phyloP scores from a whole-genome alignment of 2,888 invertebrate genomes.

The Eupeodes latifasciatus region DNA sequence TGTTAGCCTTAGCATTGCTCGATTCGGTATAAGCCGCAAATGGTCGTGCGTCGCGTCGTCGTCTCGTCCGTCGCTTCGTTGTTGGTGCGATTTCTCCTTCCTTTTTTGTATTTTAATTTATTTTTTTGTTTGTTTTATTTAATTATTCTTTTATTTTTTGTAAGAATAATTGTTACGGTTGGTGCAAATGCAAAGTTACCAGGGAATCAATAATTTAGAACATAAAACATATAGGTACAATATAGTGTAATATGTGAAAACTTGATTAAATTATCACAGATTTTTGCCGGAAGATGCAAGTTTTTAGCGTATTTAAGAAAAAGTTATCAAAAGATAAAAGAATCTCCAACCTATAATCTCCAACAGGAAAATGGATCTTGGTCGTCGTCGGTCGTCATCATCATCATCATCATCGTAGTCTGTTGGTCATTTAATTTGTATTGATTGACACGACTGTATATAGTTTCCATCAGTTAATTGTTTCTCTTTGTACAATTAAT shows the following conservation, averaged over 20 bases:
- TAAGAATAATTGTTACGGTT: constrained; percentile 11
- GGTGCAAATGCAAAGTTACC: constrained; percentile 52
- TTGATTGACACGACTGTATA: constrained; percentile 68
- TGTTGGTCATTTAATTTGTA: constrained; percentile 57
- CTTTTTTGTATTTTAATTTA: constrained; percentile 60
- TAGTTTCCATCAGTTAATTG: constrained; percentile 55
- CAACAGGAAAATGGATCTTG: constrained; percentile 25
- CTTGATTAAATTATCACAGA: constrained; percentile 25
- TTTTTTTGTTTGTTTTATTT: constrained; percentile 25
- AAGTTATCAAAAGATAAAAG: constrained; percentile 6
- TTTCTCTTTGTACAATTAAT: constrained; percentile 38
- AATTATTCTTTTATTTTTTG: constrained; percentile 19
- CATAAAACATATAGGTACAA: neutral
- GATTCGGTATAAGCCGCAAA: constrained; percentile 47
- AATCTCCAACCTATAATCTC: neutral
- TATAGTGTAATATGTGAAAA: constrained; percentile 35
- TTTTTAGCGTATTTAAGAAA: neutral
- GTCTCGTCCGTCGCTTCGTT: too few relatives aligned
- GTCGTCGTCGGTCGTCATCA: neutral
- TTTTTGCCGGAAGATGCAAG: constrained; percentile 38
- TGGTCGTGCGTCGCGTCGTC: neutral
- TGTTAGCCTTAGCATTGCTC: constrained; percentile 39
- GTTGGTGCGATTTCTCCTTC: constrained; percentile 69
- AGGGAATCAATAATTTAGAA: constrained; percentile 51
- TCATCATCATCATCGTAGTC: neutral